Percentiles rank a stretch among this genome's conserved stretches.
Evolutionary conservation across 2,888 invertebrate genomes (phyloP).

Genomic region (Vandiemenella viatica): DNA sequence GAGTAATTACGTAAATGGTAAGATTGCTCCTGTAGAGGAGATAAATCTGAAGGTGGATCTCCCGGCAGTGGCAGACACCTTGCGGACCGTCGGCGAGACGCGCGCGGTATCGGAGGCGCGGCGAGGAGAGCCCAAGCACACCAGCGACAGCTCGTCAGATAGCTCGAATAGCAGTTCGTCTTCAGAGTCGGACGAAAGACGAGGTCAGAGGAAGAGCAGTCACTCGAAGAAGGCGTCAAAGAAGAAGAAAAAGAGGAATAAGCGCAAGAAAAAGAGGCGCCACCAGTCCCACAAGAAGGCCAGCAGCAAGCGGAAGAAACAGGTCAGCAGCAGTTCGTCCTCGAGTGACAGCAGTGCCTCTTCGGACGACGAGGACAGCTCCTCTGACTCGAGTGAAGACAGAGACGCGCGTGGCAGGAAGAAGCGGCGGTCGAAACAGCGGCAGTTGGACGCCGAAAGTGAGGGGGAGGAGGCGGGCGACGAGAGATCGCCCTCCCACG

Average conservation of each 20-base stretch:
- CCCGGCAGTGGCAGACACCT: background rate
- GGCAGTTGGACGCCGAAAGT: no score
- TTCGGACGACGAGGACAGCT: background rate
- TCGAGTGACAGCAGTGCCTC: background rate
- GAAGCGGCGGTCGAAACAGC: no score
- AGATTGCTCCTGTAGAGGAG: background rate
- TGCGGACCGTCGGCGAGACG: background rate
- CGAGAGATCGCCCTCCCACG: no score
- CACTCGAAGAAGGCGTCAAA: background rate
- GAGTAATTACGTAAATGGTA: background rate
- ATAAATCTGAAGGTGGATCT: background rate
- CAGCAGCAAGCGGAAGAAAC: background rate
- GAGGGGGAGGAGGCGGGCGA: no score
- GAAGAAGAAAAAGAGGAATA: conserved; percentile 9
- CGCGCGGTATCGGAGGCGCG: background rate
- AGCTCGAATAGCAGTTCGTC: conserved; percentile 10
- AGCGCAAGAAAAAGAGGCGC: conserved; percentile 6
- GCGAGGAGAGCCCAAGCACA: background rate
- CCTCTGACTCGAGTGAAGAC: conserved; percentile 5
- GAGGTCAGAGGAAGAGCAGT: conserved; percentile 6
- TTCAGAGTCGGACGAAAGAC: conserved; percentile 4
- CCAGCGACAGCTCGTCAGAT: conserved; percentile 8
- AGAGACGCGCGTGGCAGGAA: no score
- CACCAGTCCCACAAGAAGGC: conserved; percentile 1
- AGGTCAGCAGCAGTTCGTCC: conserved; percentile 4